phyloP scores from a whole-genome alignment of 2,113 vertebrate species.

The Oncorhynchus mykiss region DNA sequence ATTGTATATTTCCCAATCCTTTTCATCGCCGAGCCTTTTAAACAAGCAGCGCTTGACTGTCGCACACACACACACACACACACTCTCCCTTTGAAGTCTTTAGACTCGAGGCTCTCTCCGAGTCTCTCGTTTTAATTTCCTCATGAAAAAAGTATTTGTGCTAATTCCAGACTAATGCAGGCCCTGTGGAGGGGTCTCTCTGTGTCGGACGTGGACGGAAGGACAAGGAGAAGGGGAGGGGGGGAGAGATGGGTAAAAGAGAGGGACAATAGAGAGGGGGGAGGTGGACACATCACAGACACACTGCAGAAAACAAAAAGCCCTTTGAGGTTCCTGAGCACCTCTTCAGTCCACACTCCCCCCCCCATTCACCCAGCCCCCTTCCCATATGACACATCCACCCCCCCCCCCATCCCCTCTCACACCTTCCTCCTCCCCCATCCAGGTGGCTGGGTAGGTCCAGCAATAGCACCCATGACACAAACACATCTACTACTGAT shows the following conservation, averaged over 20 bases:
- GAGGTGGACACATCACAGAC: constrained; percentile 23
- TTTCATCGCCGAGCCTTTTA: constrained; percentile 65
- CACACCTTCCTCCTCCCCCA: not conserved
- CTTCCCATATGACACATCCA: constrained; percentile 13
- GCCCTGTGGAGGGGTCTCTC: constrained; percentile 29
- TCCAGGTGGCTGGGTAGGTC: not conserved
- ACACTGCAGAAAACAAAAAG: constrained; percentile 33
- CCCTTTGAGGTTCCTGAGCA: constrained; percentile 61
- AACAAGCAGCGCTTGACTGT: constrained; percentile 48
- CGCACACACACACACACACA: constrained; percentile 19
- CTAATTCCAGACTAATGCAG: constrained; percentile 69
- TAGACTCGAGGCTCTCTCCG: constrained; percentile 47
- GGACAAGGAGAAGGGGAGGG: constrained; percentile 54
- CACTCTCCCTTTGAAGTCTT: constrained; percentile 68
- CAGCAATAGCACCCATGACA: not conserved
- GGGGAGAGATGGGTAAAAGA: not conserved
- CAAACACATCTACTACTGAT: too few species aligned
- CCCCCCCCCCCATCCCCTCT: not conserved
- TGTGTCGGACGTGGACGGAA: constrained; percentile 35
- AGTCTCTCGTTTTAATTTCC: constrained; percentile 71
- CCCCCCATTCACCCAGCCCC: not conserved
- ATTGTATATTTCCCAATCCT: constrained; percentile 58
- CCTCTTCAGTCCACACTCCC: constrained; percentile 21
- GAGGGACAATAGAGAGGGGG: not conserved
- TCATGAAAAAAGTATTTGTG: constrained; percentile 63